These are phyloP conservation scores for Hephaestus fuliginosus DNA, from an alignment of 2,797 vertebrate genomes.

Conservation along the genomic window DNA sequence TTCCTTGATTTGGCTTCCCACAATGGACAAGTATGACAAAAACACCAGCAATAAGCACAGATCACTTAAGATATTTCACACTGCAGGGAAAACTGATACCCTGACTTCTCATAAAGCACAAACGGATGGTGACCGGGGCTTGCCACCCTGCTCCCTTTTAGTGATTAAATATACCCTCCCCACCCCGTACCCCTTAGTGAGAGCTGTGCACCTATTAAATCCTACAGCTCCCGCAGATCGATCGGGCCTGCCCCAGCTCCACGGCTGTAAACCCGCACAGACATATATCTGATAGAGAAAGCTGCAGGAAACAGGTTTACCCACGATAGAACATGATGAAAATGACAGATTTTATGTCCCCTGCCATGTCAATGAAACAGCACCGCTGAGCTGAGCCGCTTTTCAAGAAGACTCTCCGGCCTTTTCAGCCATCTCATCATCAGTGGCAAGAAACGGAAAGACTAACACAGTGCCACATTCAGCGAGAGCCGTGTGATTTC, in stretches of 20 bases:
- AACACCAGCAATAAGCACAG: conserved; percentile 38
- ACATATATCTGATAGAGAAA: conserved; percentile 81
- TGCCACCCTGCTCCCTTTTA: conserved; percentile 75
- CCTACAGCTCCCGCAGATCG: conserved; percentile 77
- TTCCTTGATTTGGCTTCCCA: conserved; percentile 21
- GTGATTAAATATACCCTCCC: conserved; percentile 81
- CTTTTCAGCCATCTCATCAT: conserved; percentile 54
- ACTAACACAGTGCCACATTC: conserved; percentile 15
- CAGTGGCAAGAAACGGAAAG: conserved; percentile 20
- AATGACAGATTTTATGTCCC: conserved; percentile 82
- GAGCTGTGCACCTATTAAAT: conserved; percentile 81
- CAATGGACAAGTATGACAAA: conserved; percentile 17
- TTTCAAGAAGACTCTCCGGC: conserved; percentile 54
- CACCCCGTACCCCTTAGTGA: conserved; percentile 58
- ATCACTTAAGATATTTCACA: conserved; percentile 50
- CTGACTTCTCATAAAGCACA: conserved; percentile 73
- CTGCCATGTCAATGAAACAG: conserved; percentile 69
- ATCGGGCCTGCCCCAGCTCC: conserved; percentile 73
- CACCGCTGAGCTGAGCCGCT: conserved; percentile 60
- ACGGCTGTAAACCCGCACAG: conserved; percentile 74
- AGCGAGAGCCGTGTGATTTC: conserved; percentile 30
- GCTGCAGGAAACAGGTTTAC: conserved; percentile 80
- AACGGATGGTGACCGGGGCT: conserved; percentile 72
- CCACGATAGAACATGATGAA: conserved; percentile 78
- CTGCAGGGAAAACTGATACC: conserved; percentile 46